Percentiles rank a stretch among this genome's conserved stretches.
Evolutionary conservation across 2,888 invertebrate genomes (phyloP).

Genomic region (Bellardia bayeri): DNA sequence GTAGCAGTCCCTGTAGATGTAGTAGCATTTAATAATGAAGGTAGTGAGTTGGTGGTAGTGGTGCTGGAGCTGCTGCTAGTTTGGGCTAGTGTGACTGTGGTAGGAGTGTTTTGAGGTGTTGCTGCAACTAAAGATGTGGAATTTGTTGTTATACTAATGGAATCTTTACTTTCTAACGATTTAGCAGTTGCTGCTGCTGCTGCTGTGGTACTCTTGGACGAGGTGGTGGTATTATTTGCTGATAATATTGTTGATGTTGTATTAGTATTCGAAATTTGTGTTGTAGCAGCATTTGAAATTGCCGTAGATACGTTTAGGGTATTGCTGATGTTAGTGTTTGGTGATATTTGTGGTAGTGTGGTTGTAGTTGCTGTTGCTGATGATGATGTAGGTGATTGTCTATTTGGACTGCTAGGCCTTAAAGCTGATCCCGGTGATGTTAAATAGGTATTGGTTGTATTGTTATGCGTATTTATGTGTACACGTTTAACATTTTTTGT

Average conservation of each 20-base stretch:
- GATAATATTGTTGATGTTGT: conserved; percentile 47
- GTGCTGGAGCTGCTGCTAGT: not conserved
- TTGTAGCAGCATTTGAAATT: conserved; percentile 41
- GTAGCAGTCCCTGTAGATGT: conserved; percentile 22
- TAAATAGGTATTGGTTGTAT: conserved; percentile 39
- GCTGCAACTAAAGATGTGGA: conserved; percentile 74
- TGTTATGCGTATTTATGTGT: conserved; percentile 67
- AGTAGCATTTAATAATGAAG: not conserved
- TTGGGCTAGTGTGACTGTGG: conserved; percentile 48
- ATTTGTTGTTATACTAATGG: conserved; percentile 73
- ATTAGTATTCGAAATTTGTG: conserved; percentile 49
- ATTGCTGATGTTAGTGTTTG: not conserved
- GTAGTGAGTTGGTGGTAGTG: conserved; percentile 26
- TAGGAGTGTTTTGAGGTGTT: conserved; percentile 58
- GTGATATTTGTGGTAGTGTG: conserved; percentile 40
- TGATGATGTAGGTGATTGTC: conserved; percentile 23
- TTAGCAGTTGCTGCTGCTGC: conserved; percentile 71
- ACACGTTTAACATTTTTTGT: conserved; percentile 78
- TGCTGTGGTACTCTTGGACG: conserved; percentile 68
- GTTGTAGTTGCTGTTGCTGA: conserved; percentile 3
- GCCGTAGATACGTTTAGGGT: not conserved
- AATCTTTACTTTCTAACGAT: conserved; percentile 69
- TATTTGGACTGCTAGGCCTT: conserved; percentile 42
- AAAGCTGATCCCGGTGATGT: conserved; percentile 53
- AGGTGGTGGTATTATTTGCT: conserved; percentile 25